These are phyloP conservation scores for Tupaia chinensis DNA, from an alignment of 2,113 vertebrate genomes.

Conservation along the genomic window DNA sequence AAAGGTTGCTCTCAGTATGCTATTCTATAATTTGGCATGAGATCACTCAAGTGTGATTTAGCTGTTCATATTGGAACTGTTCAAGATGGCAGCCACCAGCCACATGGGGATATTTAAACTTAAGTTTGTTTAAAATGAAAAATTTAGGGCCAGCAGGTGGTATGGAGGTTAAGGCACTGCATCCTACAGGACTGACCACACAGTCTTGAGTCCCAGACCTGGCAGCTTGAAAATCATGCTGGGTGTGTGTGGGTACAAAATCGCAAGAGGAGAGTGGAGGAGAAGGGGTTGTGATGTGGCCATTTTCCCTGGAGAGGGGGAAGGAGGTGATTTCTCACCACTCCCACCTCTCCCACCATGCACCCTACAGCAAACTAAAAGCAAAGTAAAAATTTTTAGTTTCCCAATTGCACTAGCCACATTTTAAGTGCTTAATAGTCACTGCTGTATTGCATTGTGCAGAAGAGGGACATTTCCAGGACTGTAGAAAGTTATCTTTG, in stretches of 20 bases:
- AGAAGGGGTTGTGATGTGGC: too few species aligned
- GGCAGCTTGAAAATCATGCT: too few species aligned
- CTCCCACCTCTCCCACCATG: too few species aligned
- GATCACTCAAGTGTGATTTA: neutral
- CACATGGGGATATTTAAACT: neutral
- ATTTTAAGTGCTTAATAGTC: neutral
- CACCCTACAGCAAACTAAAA: too few species aligned
- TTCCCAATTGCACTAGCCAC: neutral
- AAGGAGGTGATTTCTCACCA: too few species aligned
- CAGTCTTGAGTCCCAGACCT: too few species aligned
- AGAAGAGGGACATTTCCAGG: neutral
- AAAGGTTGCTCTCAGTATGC: neutral
- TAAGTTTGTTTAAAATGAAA: neutral
- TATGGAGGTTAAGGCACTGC: too few species aligned
- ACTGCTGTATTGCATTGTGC: neutral
- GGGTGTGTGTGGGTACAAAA: too few species aligned
- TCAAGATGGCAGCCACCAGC: neutral
- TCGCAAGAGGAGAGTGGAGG: too few species aligned
- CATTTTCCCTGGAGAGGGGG: too few species aligned
- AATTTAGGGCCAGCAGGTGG: neutral
- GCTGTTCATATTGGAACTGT: neutral
- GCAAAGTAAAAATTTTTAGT: neutral
- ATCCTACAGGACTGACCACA: too few species aligned
- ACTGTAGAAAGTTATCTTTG: neutral
- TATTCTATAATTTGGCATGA: neutral